phyloP scores from a whole-genome alignment of 1,140 invertebrate genomes.

The Elymnias hypermnestra region DNA sequence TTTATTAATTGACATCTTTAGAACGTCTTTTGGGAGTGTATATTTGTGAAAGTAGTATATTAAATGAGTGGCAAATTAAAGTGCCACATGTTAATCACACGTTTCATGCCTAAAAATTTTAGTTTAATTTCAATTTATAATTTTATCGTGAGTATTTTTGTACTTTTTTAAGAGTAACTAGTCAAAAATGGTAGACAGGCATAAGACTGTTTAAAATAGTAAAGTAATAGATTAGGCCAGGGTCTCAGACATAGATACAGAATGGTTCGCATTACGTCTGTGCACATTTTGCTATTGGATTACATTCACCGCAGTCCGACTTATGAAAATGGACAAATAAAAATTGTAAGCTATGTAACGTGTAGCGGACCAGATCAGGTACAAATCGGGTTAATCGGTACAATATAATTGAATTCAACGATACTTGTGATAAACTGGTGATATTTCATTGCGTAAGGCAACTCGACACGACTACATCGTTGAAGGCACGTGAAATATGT shows the following conservation, averaged over 20 bases:
- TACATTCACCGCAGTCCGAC: slow-evolving; percentile 5
- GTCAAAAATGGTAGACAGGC: too few species aligned
- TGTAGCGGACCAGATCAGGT: neutral
- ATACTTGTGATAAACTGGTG: neutral
- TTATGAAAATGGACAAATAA: neutral
- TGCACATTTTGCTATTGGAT: slow-evolving; percentile 2
- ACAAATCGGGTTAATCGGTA: neutral
- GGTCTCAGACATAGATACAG: slow-evolving; percentile 11
- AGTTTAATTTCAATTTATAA: too few species aligned
- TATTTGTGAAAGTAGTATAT: too few species aligned
- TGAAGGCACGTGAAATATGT: neutral
- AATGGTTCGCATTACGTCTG: slow-evolving; percentile 7
- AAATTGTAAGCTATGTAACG: neutral
- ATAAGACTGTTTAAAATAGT: too few species aligned
- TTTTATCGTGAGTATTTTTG: too few species aligned
- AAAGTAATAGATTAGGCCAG: slow-evolving; percentile 16
- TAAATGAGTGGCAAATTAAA: too few species aligned
- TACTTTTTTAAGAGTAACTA: too few species aligned
- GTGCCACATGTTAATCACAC: too few species aligned
- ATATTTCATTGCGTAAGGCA: neutral
- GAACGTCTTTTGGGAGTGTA: too few species aligned
- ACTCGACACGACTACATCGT: neutral
- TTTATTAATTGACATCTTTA: too few species aligned
- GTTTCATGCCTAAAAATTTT: too few species aligned
- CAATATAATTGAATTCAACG: neutral